phyloP scores from a whole-genome alignment of 2,888 invertebrate genomes.

The Drosophila emarginata region DNA sequence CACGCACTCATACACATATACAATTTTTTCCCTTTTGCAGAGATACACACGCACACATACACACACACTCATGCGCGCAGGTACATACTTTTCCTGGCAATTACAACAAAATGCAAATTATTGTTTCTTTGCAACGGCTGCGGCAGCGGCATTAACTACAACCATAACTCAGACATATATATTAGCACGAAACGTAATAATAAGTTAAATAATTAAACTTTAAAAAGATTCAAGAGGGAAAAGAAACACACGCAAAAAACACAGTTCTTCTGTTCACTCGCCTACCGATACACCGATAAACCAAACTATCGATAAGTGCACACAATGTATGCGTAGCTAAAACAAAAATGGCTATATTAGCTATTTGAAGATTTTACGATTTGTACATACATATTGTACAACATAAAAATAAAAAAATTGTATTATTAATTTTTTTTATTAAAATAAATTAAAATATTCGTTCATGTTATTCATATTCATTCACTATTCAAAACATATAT shows the following conservation, averaged over 20 bases:
- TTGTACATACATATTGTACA: too few relatives aligned
- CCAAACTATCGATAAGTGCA: slow-evolving; percentile 12
- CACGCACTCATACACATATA: slow-evolving; percentile 27
- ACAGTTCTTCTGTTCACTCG: slow-evolving; percentile 60
- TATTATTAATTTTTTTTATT: background rate
- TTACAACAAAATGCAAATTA: slow-evolving; percentile 48
- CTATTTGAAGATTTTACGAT: background rate
- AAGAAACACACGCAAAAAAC: slow-evolving; percentile 62
- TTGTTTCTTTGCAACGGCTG: slow-evolving; percentile 35
- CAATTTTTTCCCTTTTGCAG: slow-evolving; percentile 60
- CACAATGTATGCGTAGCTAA: background rate
- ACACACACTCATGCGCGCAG: slow-evolving; percentile 40
- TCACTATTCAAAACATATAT: background rate
- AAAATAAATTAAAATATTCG: too few relatives aligned
- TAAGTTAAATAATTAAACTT: slow-evolving; percentile 73
- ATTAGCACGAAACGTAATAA: slow-evolving; percentile 65
- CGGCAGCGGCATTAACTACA: slow-evolving; percentile 33
- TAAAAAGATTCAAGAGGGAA: slow-evolving; percentile 60
- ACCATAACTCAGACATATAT: slow-evolving; percentile 29
- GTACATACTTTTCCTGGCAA: slow-evolving; percentile 61
- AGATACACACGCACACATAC: slow-evolving; percentile 44
- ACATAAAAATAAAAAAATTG: background rate
- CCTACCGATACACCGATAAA: slow-evolving; percentile 44
- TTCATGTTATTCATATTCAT: too few relatives aligned
- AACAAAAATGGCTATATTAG: background rate